Evolutionary conservation across 1,140 invertebrate species (phyloP).

Genomic region (Nautilus pompilius): DNA sequence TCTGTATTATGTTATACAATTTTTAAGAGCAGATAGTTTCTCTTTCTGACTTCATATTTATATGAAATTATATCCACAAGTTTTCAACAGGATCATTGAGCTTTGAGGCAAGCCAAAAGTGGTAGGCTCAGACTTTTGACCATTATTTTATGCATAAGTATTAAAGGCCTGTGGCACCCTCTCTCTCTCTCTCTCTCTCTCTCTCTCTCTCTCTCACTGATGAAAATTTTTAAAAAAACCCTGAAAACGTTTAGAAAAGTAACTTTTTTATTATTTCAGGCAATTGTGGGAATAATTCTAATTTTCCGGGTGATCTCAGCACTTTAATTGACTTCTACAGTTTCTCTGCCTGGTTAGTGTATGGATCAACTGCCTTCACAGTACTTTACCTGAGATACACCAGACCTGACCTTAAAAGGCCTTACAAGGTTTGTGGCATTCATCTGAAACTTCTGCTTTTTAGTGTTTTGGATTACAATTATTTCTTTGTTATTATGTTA

Average conservation of each 20-base stretch:
- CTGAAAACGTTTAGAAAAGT: no score
- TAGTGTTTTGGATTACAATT: not conserved
- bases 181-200: not conserved
- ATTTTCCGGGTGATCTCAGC: slow-evolving; percentile 59
- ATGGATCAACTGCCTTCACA: slow-evolving; percentile 69
- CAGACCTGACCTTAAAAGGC: slow-evolving; percentile 66
- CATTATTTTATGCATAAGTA: no score
- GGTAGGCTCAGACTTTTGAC: no score
- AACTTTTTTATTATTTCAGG: slow-evolving; percentile 15
- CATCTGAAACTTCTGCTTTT: not conserved
- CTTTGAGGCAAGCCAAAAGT: no score
- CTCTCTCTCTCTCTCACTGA: not conserved
- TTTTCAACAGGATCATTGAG: no score
- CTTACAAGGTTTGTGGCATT: slow-evolving; percentile 65
- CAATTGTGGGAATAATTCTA: slow-evolving; percentile 21
- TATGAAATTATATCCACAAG: no score
- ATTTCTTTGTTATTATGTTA: no score
- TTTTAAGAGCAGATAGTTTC: no score
- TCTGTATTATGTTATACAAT: no score
- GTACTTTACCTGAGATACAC: slow-evolving; percentile 72
- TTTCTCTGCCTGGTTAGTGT: slow-evolving; percentile 48
- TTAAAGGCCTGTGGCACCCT: not conserved
- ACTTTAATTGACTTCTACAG: slow-evolving; percentile 46
- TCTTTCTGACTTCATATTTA: no score
- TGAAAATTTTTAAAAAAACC: not conserved